Base-by-base conservation (phyloP, 2,888 invertebrate species). In the Macaria liturata region DNA sequence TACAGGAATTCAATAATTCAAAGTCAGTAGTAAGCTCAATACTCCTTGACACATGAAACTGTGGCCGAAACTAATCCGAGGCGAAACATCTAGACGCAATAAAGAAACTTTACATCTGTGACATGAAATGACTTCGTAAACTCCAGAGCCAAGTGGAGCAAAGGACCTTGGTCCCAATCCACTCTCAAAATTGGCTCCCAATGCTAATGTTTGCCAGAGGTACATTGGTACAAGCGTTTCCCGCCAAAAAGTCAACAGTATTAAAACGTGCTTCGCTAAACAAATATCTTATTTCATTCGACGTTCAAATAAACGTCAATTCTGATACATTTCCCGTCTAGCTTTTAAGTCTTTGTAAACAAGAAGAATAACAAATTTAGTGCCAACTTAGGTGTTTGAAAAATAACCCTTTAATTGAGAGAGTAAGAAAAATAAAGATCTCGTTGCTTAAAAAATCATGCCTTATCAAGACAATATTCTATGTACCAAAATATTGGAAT, bases 331-430 rank as follows among this genome's bases (percentile, higher is more conserved):
- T 51, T 59, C 48, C 37, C 45, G 32, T 48, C 54, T 59, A 37
- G 34, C 34, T 37, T 37, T 37, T 37, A 6, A 37, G 55, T 49
- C 53, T 59, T 52, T 56, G 59, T 59, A 59, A 55, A 49, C 44
- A 52, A 48, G 57, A 50, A 46, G 59, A 57, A 52, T 64, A 66
- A 66, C 62, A 58, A 60, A 45, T 51, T 54, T 56, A 56, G 54
- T 51, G 46, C 50, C 45, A 46, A 37, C 58, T 9, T 37, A 49
- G 49, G 42, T 30, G 39, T 20, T 20, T 20, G 20, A 20, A 20
- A 20, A 20, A 20, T 20, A 20, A 2, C 20, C 20, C 20, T 20
- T 20, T 20, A 20, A 2, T 20, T 20, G 20, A 20, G 20, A 20
- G 20, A 20, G 20, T 1, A 20, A 20, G 20, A 20, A 20, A 20